Evolutionary conservation across 2,113 vertebrate species (phyloP), one percentile per base, ranked within the genome.

Genomic region (Grantiella picta): DNA sequence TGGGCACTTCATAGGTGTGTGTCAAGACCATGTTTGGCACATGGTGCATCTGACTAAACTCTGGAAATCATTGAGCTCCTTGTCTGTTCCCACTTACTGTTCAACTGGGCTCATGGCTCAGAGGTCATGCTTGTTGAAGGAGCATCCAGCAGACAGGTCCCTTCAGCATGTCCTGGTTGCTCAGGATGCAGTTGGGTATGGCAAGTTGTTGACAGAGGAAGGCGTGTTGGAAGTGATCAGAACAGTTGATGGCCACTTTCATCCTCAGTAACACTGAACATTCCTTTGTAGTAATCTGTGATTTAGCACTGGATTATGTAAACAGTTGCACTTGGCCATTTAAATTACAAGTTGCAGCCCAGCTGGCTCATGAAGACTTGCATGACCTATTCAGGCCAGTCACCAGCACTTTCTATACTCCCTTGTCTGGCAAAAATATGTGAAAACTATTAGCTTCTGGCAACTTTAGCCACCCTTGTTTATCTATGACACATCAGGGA

Each of bases 351-450:
- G 38, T 68, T 93, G 71, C 53, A 89, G 23, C 50, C 71, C 83
- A 88, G 82, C 86, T 89, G 89, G 63, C 86, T 95, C 90, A n/a
- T 68, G 76, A 91, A 81, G 75, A 68, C 64, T 85, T 90, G 38
- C 89, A 84, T 80, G 89, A 82, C 65, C 31, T 82, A 22, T 60
- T 53, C 69, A 73, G 64, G 57, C 36, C 72, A 56, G 12, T 47
- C 60, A 54, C 53, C 78, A 66, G 21, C 49, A 49, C 36, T 94
- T 79, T 95, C 42, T 87, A 21, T 72, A 64, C 21, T 92, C 56
- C 24, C 47, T 93, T 21, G 17, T 59, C 31, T 89, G 78, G 76
- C 79, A 72, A 86, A 92, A 40, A 92, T 84, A 38, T 15, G 33
- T 83, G 68, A 69, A 54, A 78, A 40, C 15, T 56, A 10, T 61